phyloP scores from a whole-genome alignment of 1,140 invertebrate species.

The Physella acuta region DNA sequence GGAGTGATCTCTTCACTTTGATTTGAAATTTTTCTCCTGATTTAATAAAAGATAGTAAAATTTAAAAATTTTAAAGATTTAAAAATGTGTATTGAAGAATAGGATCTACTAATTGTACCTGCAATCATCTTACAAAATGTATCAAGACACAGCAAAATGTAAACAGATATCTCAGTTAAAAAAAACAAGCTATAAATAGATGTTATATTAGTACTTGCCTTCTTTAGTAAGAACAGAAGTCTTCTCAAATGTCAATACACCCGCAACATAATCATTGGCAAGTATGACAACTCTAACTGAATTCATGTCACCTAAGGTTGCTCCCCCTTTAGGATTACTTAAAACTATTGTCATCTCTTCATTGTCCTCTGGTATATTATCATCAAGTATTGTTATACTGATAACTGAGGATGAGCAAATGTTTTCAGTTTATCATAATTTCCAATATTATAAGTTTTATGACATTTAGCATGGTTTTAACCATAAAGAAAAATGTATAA shows the following conservation, averaged over 20 bases:
- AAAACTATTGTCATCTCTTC: conserved; percentile 47
- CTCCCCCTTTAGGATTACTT: conserved; percentile 46
- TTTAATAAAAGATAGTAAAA: conserved; percentile 11
- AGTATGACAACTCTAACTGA: conserved; percentile 47
- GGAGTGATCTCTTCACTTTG: conserved; percentile 35
- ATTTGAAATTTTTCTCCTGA: conserved; percentile 40
- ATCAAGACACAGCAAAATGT: too few species aligned
- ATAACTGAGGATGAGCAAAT: conserved; percentile 53
- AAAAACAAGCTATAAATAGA: too few species aligned
- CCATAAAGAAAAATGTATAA: too few species aligned
- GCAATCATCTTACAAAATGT: too few species aligned
- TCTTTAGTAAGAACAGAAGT: conserved; percentile 48
- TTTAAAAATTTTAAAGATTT: not conserved
- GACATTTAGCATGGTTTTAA: too few species aligned
- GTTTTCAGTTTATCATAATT: too few species aligned
- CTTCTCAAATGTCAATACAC: conserved; percentile 45
- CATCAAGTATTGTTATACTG: conserved; percentile 52
- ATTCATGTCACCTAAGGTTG: conserved; percentile 32
- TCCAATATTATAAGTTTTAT: too few species aligned
- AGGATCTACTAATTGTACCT: too few species aligned
- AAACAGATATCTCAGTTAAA: too few species aligned
- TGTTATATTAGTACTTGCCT: too few species aligned
- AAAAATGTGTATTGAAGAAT: not conserved
- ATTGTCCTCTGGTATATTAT: conserved; percentile 47
- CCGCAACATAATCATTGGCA: conserved; percentile 57